Percentiles rank a stretch among this genome's conserved stretches.
These are phyloP conservation scores for Anarrhichthys ocellatus DNA, from an alignment of 2,113 vertebrate genomes.

Conservation along the genomic window DNA sequence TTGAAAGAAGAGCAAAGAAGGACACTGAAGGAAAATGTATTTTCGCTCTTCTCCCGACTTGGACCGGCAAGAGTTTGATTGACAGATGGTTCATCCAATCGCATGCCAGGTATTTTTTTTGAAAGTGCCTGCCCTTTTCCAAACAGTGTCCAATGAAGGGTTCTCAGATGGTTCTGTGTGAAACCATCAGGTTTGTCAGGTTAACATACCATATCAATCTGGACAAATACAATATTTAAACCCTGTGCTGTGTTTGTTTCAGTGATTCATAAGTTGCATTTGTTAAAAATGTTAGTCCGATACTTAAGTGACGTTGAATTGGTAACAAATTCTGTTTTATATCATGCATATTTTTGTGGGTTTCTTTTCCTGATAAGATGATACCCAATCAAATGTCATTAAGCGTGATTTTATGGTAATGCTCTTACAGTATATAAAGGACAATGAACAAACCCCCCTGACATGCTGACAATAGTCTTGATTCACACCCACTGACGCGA, in stretches of 20 bases:
- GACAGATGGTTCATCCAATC: neutral
- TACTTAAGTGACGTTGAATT: neutral
- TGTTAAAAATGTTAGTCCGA: neutral
- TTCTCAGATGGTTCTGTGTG: neutral
- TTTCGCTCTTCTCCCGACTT: neutral
- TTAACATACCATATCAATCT: neutral
- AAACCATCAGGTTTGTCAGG: neutral
- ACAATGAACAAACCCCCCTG: neutral
- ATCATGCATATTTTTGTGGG: neutral
- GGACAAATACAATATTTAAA: neutral
- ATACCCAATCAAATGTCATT: neutral
- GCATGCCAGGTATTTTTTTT: neutral
- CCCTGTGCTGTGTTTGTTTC: neutral
- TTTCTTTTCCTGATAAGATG: neutral
- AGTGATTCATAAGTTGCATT: neutral
- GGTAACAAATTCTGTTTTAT: neutral
- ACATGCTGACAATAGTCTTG: conserved; percentile 15
- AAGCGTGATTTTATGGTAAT: neutral
- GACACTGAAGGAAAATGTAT: neutral
- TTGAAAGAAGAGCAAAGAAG: neutral
- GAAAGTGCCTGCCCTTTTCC: neutral
- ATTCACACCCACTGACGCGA: neutral
- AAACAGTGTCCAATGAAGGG: neutral
- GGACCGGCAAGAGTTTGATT: neutral
- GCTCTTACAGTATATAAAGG: neutral